Evolutionary conservation across 1,140 invertebrate species (phyloP).

Genomic region (Aphis craccivora): DNA sequence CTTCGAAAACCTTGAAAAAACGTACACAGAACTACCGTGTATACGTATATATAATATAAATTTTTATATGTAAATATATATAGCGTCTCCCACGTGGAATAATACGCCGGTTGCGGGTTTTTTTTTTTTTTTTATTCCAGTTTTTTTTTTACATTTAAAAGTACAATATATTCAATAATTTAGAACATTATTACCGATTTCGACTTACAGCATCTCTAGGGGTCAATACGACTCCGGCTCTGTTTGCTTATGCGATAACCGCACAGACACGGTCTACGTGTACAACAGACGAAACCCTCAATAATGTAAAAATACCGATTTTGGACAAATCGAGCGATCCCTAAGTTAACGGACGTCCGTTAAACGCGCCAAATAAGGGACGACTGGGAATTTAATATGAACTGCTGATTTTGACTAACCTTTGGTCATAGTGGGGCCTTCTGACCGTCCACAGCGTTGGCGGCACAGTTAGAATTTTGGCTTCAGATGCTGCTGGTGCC

Average conservation of each 20-base stretch:
- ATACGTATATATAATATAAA: not conserved
- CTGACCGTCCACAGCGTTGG: too few relatives aligned
- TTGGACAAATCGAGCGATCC: too few relatives aligned
- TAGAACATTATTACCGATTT: too few relatives aligned
- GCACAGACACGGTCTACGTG: not conserved
- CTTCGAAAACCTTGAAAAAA: slow-evolving; percentile 30
- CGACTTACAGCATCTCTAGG: too few relatives aligned
- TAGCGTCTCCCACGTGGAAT: slow-evolving; percentile 28
- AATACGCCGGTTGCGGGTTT: not conserved
- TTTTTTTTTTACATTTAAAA: not conserved
- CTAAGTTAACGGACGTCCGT: too few relatives aligned
- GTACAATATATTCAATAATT: not conserved
- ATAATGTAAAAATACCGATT: not conserved
- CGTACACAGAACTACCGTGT: not conserved
- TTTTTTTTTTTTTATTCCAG: not conserved
- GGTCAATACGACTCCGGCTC: not conserved
- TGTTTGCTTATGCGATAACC: not conserved
- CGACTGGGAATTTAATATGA: too few relatives aligned
- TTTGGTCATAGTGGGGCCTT: not conserved
- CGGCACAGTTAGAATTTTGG: not conserved
- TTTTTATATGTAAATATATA: not conserved
- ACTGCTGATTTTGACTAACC: not conserved
- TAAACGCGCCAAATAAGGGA: too few relatives aligned
- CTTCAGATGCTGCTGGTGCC: not conserved
- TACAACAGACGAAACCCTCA: not conserved